phyloP scores from a whole-genome alignment of 2,113 vertebrate species.

The Cyanistes caeruleus region DNA sequence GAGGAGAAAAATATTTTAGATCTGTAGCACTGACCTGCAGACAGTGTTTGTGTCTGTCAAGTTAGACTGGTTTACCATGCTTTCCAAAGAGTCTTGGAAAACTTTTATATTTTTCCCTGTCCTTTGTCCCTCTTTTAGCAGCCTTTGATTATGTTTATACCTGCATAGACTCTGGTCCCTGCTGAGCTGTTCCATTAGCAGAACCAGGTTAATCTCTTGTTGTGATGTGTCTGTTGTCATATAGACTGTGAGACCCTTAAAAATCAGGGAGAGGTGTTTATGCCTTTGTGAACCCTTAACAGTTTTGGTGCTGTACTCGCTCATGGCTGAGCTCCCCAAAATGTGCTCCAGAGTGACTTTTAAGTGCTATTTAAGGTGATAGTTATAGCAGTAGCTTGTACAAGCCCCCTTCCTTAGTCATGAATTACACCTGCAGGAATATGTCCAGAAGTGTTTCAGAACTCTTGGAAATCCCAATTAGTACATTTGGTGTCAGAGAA shows the following conservation, averaged over 20 bases:
- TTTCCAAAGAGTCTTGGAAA: neutral
- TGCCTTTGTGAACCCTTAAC: neutral
- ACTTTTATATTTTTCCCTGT: neutral
- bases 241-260: neutral
- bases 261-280: neutral
- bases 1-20: neutral
- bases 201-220: neutral
- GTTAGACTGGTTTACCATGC: neutral
- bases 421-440: neutral
- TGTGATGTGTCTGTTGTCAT: neutral
- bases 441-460: neutral
- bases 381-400: neutral
- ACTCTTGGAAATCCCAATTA: neutral
- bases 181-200: neutral
- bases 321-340: neutral
- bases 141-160: neutral
- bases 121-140: neutral
- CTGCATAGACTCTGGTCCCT: neutral
- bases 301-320: neutral
- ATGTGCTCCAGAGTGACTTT: neutral
- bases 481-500: neutral
- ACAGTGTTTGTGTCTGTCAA: neutral
- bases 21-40: neutral
- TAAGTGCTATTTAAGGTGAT: neutral
- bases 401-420: neutral